Evolutionary conservation across 2,797 vertebrate genomes (phyloP).

Genomic region (Cirrhinus molitorella): DNA sequence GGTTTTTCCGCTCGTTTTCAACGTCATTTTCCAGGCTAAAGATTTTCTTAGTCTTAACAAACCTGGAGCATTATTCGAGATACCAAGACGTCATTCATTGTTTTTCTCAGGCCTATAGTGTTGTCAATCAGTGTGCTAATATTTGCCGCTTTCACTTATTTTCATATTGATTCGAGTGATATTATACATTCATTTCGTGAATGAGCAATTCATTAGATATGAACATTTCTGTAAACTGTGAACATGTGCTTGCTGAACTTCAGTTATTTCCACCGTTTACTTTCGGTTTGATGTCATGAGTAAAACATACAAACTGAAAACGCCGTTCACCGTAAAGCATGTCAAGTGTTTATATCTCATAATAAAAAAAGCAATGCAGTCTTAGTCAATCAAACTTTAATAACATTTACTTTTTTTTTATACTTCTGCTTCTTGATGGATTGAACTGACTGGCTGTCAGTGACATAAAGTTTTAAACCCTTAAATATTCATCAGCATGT

Average conservation of each 20-base stretch:
- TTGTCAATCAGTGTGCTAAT: background rate
- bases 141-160: background rate
- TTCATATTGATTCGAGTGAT: background rate
- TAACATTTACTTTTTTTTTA: no score
- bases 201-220: background rate
- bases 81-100: background rate
- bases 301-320: constrained; percentile 14
- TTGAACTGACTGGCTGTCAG: background rate
- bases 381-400: background rate
- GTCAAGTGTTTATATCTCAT: background rate
- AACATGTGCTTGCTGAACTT: background rate
- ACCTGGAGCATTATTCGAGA: background rate
- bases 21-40: background rate
- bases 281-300: constrained; percentile 4
- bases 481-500: background rate
- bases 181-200: background rate
- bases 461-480: background rate
- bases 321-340: background rate
- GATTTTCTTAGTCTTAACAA: background rate
- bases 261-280: background rate
- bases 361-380: background rate
- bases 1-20: background rate
- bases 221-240: background rate
- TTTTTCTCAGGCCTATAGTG: background rate
- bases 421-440: background rate